Conservation (phyloP, 2,113 vertebrate genomes). For the Psilopogon haemacephalus region DNA sequence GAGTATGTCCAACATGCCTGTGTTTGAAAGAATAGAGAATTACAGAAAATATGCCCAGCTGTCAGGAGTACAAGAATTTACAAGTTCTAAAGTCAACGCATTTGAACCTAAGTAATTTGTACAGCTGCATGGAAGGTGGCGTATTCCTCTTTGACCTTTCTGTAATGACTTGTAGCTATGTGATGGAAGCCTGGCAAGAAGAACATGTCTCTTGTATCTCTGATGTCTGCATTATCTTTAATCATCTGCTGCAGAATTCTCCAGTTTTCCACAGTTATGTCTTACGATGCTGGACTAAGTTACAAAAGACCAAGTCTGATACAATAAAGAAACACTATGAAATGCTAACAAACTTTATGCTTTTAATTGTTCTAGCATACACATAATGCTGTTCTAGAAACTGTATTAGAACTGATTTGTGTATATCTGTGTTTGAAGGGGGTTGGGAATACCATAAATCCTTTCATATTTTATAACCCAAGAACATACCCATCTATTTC, state of each 20-base stretch:
- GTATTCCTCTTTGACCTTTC: neutral
- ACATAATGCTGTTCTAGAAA: neutral
- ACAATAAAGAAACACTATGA: neutral
- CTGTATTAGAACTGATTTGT: neutral
- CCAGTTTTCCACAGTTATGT: neutral
- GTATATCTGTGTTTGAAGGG: neutral
- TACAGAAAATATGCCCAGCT: neutral
- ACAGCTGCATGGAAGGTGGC: neutral
- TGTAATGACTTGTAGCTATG: neutral
- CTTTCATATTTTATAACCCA: neutral
- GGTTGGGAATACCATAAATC: neutral
- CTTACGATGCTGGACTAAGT: neutral
- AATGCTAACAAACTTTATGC: neutral
- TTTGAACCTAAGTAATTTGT: neutral
- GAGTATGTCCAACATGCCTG: neutral
- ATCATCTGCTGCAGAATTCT: neutral
- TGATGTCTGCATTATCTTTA: neutral
- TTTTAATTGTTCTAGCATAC: neutral
- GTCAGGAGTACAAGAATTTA: neutral
- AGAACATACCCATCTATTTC: neutral
- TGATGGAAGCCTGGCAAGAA: neutral
- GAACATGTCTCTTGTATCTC: accelerated
- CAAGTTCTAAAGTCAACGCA: neutral
- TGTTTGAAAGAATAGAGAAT: neutral
- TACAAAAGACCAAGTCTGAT: neutral